phyloP scores from a whole-genome alignment of 2,113 vertebrate genomes.

The Myotis brandtii region DNA sequence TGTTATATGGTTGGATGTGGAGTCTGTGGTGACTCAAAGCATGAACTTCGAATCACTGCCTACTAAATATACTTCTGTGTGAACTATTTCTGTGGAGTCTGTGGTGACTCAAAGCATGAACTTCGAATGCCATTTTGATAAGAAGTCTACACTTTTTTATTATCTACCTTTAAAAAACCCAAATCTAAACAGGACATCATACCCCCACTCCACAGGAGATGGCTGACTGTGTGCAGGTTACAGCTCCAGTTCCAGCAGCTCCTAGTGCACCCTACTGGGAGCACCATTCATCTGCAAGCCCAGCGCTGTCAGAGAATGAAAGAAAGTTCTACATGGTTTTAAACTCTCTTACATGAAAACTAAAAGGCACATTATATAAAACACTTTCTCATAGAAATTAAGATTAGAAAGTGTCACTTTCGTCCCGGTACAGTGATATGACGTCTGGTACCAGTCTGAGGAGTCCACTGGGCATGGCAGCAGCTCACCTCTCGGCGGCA shows the following conservation, averaged over 20 bases:
- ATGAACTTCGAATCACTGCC: not conserved
- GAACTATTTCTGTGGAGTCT: not conserved
- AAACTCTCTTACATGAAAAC: not conserved
- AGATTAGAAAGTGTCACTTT: not conserved
- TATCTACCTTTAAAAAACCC: not conserved
- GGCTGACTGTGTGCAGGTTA: accelerated
- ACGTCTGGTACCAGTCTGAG: not conserved
- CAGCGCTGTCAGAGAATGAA: not conserved
- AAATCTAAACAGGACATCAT: not conserved
- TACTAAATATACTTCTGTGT: too few relatives aligned
- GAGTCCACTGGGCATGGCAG: too few relatives aligned
- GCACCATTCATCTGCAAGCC: accelerated
- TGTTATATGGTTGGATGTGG: not conserved
- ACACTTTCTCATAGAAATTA: not conserved
- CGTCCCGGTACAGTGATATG: not conserved
- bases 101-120: not conserved
- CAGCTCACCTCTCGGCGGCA: not conserved
- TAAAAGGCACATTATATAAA: not conserved
- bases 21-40: not conserved
- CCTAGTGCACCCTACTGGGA: accelerated
- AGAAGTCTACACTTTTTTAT: not conserved
- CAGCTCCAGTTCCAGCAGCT: not conserved
- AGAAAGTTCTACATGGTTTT: not conserved
- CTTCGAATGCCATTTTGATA: not conserved
- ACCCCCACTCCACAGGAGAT: not conserved